Percentiles rank a stretch among this genome's conserved stretches.
Evolutionary conservation across 1,140 invertebrate species (phyloP).

Genomic region (Diorhabda elongata): DNA sequence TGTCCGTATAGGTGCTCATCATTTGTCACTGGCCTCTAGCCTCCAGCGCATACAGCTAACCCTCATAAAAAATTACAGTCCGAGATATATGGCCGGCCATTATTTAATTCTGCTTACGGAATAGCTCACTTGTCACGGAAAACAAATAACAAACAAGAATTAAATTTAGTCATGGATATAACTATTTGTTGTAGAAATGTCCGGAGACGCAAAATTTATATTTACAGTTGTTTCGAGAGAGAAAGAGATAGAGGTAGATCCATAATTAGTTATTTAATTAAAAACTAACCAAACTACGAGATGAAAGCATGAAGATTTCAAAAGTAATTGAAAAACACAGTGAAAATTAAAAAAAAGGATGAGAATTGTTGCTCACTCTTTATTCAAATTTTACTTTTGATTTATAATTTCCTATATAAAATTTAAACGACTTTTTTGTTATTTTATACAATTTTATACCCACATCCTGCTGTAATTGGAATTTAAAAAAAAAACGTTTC

Average conservation of each 20-base stretch:
- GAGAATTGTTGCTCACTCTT: neutral
- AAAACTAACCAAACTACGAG: too few relatives aligned
- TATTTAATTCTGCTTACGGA: constrained; percentile 1
- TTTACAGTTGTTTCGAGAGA: too few relatives aligned
- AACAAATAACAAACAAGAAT: neutral
- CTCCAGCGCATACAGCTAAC: neutral
- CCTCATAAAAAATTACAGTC: constrained; percentile 2
- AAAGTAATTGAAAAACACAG: neutral
- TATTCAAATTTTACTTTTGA: neutral
- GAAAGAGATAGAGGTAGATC: too few relatives aligned
- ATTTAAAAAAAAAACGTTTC: too few relatives aligned
- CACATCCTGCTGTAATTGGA: too few relatives aligned
- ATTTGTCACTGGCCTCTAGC: neutral
- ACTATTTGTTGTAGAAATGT: too few relatives aligned
- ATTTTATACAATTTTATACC: too few relatives aligned
- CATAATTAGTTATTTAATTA: too few relatives aligned
- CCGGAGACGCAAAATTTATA: too few relatives aligned
- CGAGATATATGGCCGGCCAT: neutral
- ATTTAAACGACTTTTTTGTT: too few relatives aligned
- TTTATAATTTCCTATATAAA: neutral
- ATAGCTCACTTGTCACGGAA: constrained; percentile 1
- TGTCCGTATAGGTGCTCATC: neutral
- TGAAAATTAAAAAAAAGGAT: neutral
- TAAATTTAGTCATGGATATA: too few relatives aligned
- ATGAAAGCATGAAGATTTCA: neutral